These are phyloP conservation scores for Boleophthalmus pectinirostris DNA, from an alignment of 2,113 vertebrate genomes.

Conservation along the genomic window DNA sequence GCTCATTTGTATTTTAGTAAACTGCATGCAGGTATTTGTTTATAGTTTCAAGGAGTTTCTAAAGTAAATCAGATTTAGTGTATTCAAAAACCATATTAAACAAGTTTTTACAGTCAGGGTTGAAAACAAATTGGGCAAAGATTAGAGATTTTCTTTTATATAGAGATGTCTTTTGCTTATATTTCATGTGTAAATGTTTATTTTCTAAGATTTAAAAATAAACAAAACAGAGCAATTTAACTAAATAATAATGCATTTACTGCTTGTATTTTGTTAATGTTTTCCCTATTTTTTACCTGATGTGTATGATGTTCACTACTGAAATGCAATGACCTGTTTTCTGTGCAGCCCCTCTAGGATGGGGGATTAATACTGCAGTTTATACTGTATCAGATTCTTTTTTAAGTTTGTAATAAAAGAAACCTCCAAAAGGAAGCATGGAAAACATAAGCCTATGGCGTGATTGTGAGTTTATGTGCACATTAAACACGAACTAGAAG, in stretches of 20 bases:
- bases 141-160: conserved; percentile 57
- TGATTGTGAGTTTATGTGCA: conserved; percentile 28
- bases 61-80: neutral
- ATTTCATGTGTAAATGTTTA: conserved; percentile 74
- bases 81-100: neutral
- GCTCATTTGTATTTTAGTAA: conserved; percentile 12
- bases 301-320: conserved; percentile 73
- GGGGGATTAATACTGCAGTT: conserved; percentile 77
- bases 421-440: conserved; percentile 74
- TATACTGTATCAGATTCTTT: conserved; percentile 79
- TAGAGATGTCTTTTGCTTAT: conserved; percentile 70
- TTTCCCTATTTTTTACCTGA: conserved; percentile 75
- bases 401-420: conserved; percentile 82
- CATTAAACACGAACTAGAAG: neutral
- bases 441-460: conserved; percentile 45
- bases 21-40: conserved; percentile 24
- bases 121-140: conserved; percentile 24
- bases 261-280: conserved; percentile 67
- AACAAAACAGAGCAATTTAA: conserved; percentile 57
- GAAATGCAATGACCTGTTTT: conserved; percentile 81
- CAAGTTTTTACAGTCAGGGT: conserved; percentile 51
- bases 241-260: conserved; percentile 68
- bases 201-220: conserved; percentile 73
- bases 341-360: conserved; percentile 65
- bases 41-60: conserved; percentile 5